Evolutionary conservation across 2,888 invertebrate genomes (phyloP).

Genomic region (Ophion obscuratus): DNA sequence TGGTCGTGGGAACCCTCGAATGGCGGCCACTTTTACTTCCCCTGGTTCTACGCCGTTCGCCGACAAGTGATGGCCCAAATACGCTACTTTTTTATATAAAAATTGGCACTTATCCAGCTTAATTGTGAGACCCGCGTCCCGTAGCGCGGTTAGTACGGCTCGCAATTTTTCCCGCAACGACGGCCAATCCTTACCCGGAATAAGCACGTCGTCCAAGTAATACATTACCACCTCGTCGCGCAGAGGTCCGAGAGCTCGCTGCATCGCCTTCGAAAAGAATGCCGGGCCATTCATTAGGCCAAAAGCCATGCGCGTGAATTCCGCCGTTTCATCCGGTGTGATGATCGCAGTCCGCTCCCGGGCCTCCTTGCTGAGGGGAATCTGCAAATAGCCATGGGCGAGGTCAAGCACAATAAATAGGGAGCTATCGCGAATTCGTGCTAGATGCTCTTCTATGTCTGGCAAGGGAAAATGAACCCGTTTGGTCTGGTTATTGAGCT

Average conservation of each 20-base stretch:
- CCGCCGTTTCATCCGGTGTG: too few relatives aligned
- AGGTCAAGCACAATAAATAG: neutral
- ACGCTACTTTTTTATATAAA: neutral
- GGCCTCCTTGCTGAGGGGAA: neutral
- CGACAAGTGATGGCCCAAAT: neutral
- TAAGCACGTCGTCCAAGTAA: neutral
- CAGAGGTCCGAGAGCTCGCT: neutral
- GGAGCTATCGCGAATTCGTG: neutral
- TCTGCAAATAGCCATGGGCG: neutral
- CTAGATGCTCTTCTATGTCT: neutral
- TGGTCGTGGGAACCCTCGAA: neutral
- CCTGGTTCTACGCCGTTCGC: neutral
- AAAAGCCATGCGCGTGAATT: slow-evolving; percentile 5
- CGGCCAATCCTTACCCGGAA: neutral
- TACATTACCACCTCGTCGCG: neutral
- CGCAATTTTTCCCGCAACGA: neutral
- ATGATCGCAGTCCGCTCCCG: neutral
- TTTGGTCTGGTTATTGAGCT: neutral
- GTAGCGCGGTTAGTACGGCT: neutral
- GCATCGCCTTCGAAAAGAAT: neutral
- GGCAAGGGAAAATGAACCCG: neutral
- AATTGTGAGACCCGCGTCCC: neutral
- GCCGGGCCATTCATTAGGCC: neutral
- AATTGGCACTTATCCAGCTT: neutral
- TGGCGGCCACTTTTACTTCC: neutral